Percentiles rank a stretch among this genome's conserved stretches.
Conservation (phyloP, 2,888 invertebrate species). For the Hirtodrosophila cameraria region DNA sequence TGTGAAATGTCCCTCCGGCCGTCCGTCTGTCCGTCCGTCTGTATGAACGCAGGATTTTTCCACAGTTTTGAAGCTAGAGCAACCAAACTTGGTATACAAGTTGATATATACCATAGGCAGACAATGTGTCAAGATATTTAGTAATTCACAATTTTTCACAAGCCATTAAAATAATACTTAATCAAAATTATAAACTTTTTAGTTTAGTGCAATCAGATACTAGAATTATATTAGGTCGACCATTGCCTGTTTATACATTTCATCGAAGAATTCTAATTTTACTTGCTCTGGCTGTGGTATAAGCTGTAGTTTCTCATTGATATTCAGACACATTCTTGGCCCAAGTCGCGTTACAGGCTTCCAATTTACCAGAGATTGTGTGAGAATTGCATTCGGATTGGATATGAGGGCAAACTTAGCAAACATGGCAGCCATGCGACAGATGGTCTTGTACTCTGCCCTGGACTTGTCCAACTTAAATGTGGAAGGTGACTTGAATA, state of each 20-base stretch:
- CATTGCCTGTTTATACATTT: constrained; percentile 55
- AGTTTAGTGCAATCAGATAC: too few species aligned
- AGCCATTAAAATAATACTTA: too few species aligned
- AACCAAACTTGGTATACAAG: too few species aligned
- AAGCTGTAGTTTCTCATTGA: constrained; percentile 65
- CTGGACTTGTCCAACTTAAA: constrained; percentile 56
- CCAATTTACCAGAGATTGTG: constrained; percentile 58
- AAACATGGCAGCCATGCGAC: constrained; percentile 71
- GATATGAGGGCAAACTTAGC: constrained; percentile 72
- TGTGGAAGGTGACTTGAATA: constrained; percentile 67
- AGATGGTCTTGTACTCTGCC: constrained; percentile 70
- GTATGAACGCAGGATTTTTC: too few species aligned
- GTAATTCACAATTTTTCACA: too few species aligned
- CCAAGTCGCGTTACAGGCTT: constrained; percentile 47
- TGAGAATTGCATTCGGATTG: constrained; percentile 70
- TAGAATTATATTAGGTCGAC: too few species aligned
- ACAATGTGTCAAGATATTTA: too few species aligned
- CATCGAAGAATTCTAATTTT: constrained; percentile 63
- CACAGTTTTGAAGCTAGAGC: too few species aligned
- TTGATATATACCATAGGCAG: too few species aligned
- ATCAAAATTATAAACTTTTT: too few species aligned
- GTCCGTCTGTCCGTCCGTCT: too few species aligned
- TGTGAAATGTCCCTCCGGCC: too few species aligned
- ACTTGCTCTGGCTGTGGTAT: constrained; percentile 69
- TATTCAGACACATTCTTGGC: constrained; percentile 72